Base-by-base conservation (phyloP, 2,113 vertebrate genomes). In the Peromyscus californicus region DNA sequence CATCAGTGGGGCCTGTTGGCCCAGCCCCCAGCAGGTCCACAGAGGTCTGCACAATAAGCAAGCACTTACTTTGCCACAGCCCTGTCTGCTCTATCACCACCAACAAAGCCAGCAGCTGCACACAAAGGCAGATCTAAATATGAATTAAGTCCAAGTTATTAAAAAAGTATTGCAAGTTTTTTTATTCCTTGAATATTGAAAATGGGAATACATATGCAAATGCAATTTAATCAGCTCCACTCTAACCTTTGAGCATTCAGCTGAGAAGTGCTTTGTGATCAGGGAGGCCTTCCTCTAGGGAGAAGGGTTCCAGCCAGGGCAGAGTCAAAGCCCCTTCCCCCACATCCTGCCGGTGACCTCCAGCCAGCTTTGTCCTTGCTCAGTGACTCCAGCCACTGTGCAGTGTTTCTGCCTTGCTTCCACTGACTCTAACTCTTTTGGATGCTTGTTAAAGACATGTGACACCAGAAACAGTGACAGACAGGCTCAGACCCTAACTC, bases 141-240 rank as follows among this genome's bases (percentile, higher is more conserved):
- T 93, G 96, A 94, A 45, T 59, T 36, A 80, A 76, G 92, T 57
- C 29, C 1, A 26, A 24, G 57, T 74, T 92, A 74, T 63, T 95
- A 45, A 67, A 85, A 78, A 85, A 85, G 83, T 65, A 85, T 85
- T 65, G 59, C 83, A 85, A 65, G 59, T 85, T 84, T 57, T 80
- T 74, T 80, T 63, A 33, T 36, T 75, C 75, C 75, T 54, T 89
- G 96, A 70, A 59, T 96, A 70, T 94, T 96, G 45, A 94, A 72
- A 72, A 57, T 9, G 33, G 90, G 82, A 31, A 48, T 54, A 1
- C 45, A 69, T 92, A 42, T 79, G 97, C 93, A 97, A 78, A 93
- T 93, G 82, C 22, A 36, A 0, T 65, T 57, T 74, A 12, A 76
- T 94, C 93, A 79, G 80, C 36, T 19, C 54, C 9, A 4, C 21